Evolutionary conservation across 2,888 invertebrate species (phyloP), one percentile per base, ranked within the genome.

Genomic region (Brassicogethes aeneus): DNA sequence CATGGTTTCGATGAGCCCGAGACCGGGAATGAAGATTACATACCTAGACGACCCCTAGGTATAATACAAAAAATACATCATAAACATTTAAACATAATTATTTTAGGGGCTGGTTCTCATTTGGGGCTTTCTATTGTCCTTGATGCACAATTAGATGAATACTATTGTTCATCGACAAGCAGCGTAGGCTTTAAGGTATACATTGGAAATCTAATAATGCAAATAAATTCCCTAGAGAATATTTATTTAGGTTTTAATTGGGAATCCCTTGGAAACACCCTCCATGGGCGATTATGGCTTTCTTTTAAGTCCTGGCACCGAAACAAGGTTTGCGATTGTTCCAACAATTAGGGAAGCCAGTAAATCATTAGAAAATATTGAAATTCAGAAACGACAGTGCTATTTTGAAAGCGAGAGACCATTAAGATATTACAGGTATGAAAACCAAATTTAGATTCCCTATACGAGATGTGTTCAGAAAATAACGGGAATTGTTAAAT

Each of bases 221-320:
- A n/a, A n/a, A n/a, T n/a, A n/a, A n/a, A n/a, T n/a, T n/a, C n/a
- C n/a, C n/a, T n/a, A n/a, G n/a, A n/a, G n/a, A n/a, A n/a, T n/a
- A n/a, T n/a, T n/a, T n/a, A n/a, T n/a, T n/a, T 23, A 85, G 85
- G 75, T 87, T 37, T 70, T 86, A 7, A 70, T 88, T 1, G 86
- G 87, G 52, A 88, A 81, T 64, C 88, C 89, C 0, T 81, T 84
- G 1, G 88, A 88, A 60, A 79, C 83, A 0, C 88, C 88, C 0
- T 85, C 85, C 66, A 82, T 89, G 44, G 77, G 80, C 2, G 82
- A 85, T 52, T 79, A 80, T 44, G 87, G 84, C 0, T 81, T 84
- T 44, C 71, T 85, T 3, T 71, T 85, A 39, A 74, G 79, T 2
- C 79, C 86, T 0, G 87, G 88, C 0, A 70, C 75, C 15, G 88